phyloP scores from a whole-genome alignment of 92 coral and sea anemone genomes.

The Palythoa caribaeorum region DNA sequence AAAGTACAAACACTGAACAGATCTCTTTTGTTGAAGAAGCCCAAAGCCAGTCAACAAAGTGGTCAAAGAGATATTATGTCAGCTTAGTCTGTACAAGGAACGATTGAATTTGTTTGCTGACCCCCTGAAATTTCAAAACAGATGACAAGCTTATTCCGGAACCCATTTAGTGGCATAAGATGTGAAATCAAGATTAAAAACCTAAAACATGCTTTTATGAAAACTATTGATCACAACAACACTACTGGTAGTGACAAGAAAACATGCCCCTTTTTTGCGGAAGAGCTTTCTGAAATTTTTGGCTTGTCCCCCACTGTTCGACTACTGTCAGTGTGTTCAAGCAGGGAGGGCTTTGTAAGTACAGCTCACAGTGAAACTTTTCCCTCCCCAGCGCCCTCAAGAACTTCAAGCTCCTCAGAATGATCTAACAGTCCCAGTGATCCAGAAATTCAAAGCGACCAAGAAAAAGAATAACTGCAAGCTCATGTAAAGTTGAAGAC shows the following conservation, averaged over 20 bases:
- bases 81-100: conserved; percentile 35
- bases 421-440: conserved; percentile 8
- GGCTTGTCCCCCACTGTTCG: conserved; percentile 36
- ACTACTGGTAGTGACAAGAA: conserved; percentile 43
- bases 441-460: conserved; percentile 20
- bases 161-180: conserved; percentile 2
- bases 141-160: conserved; percentile 20
- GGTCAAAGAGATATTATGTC: conserved; percentile 35
- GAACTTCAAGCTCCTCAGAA: conserved; percentile 19
- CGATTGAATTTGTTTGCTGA: conserved; percentile 13
- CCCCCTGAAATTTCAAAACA: background rate
- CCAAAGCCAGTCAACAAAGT: conserved; percentile 25
- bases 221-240: conserved; percentile 50
- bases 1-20: background rate
- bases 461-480: conserved; percentile 4
- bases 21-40: background rate
- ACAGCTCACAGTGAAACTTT: background rate
- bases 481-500: conserved; percentile 8
- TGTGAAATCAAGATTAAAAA: conserved; percentile 52
- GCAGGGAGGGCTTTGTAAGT: conserved; percentile 13
- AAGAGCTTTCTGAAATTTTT: conserved; percentile 50
- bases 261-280: conserved; percentile 42
- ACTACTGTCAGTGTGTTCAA: conserved; percentile 52
- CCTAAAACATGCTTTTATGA: conserved; percentile 42
- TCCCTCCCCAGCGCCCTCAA: background rate